phyloP scores from a whole-genome alignment of 2,888 invertebrate species.

The Synergus laeviventris region DNA sequence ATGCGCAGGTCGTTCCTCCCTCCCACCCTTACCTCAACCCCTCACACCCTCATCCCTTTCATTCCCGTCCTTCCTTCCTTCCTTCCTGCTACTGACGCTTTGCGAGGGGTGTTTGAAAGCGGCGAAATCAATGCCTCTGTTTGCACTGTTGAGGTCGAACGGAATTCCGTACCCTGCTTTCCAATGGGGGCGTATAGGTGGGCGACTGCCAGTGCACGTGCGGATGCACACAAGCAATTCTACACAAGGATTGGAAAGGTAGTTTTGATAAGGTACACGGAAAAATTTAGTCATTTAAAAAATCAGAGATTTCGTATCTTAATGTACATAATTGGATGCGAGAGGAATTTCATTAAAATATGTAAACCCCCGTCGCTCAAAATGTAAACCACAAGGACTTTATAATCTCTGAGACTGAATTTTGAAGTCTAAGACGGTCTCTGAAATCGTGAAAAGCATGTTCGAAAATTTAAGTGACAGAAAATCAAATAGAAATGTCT shows the following conservation, averaged over 20 bases:
- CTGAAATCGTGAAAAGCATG: too few species aligned
- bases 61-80: constrained; percentile 50
- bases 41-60: constrained; percentile 56
- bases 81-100: constrained; percentile 62
- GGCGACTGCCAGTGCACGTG: constrained; percentile 50
- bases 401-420: too few species aligned
- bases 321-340: too few species aligned
- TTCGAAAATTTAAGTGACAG: too few species aligned
- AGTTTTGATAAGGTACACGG: background rate
- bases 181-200: constrained; percentile 52
- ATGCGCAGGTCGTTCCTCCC: constrained; percentile 64
- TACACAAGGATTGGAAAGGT: constrained; percentile 1
- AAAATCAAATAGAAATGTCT: too few species aligned
- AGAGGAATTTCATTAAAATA: too few species aligned
- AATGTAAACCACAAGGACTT: too few species aligned
- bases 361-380: too few species aligned
- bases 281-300: background rate
- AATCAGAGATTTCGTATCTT: too few species aligned
- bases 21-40: constrained; percentile 49
- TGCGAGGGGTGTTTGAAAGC: constrained; percentile 72
- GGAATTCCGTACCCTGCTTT: constrained; percentile 66
- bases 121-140: constrained; percentile 76
- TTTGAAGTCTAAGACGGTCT: too few species aligned
- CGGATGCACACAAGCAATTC: constrained; percentile 51
- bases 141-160: constrained; percentile 75